Evolutionary conservation across 2,888 invertebrate genomes (phyloP), one percentile per base, ranked within the genome.

Genomic region (Troides helena): DNA sequence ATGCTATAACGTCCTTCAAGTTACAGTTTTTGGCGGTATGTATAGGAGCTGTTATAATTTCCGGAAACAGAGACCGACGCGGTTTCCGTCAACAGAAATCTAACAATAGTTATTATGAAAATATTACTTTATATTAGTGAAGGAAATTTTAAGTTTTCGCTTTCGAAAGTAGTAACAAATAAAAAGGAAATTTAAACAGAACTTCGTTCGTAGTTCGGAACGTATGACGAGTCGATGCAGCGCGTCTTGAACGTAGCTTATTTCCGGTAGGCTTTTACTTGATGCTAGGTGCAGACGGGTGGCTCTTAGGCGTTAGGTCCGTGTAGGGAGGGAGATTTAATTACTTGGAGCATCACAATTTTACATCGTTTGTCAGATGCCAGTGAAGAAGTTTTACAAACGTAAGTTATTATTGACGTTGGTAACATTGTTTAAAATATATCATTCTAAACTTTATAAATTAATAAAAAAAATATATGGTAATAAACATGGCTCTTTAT

Each of bases 251-350:
- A 80, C 79, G 77, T 75, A 75, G 79, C 72, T 74, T 75, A 73
- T 72, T 74, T 76, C 74, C 74, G 75, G 72, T 64, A 67, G 69
- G 70, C 36, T 56, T 50, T 56, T 12, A 62, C 62, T 69, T 62
- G 68, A 59, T 68, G 68, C 71, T 69, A 71, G 73, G 73, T 71
- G 71, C 72, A 70, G 75, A 68, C 74, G 75, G 73, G 66, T 68
- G 69, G 72, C 78, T 53, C n/a, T 18, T n/a, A n/a, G 39, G 39
- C 30, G 39, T 62, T 65, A 57, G 75, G 75, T 73, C 76, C 75
- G 68, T 82, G 81, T 83, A 81, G 80, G 82, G 80, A 30, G 75
- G 75, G 84, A 87, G 81, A 88, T 86, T 85, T 84, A 85, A 88
- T 87, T 87, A 85, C 87, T 81, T 75, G 74, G 77, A 83, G 85